Evolutionary conservation across 2,113 vertebrate species (phyloP), one percentile per base, ranked within the genome.

Genomic region (Lontra canadensis): DNA sequence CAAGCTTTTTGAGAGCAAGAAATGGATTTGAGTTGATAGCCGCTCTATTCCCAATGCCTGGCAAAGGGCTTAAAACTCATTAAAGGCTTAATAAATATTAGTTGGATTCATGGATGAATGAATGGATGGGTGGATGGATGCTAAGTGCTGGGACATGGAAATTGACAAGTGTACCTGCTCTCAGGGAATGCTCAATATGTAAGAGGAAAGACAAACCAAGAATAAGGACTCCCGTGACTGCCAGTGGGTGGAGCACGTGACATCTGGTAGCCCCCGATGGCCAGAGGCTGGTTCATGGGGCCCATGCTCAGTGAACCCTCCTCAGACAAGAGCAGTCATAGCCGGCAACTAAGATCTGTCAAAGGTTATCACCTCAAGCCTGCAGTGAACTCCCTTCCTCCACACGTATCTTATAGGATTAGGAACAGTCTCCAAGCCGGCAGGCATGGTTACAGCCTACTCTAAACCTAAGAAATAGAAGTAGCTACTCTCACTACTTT

Each of bases 401-500:
- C 34, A 14, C 1, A 5, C 8, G 6, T 5, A n/a, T 20, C 47
- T 73, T 57, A 61, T 0, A 86, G 42, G 20, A 44, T 92, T 13
- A 42, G 36, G 47, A 63, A 59, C 0, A 17, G 49, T n/a, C 36
- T 87, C 67, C 36, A 73, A 42, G 31, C n/a, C 65, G 8, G 31
- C 26, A 85, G 14, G 23, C 74, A 88, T 3, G 1, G 52, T 82
- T 15, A 71, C 3, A n/a, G 31, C 31, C 69, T 26, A 36, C 57
- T 82, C 49, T 86, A 88, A 79, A 57, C 52, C 82, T 67, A 34
- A 97, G 92, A 88, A 79, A 25, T 52, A 49, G 78, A 96, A 61
- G 29, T 59, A 59, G 55, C 18, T 76, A 4, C 15, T 39, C 29
- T 65, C 18, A 26, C 63, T 44, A 3, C 49, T 63, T 78, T 80